These are phyloP conservation scores for Aphaenogaster ashmeadi DNA, from an alignment of 1,140 invertebrate genomes.

Conservation along the genomic window DNA sequence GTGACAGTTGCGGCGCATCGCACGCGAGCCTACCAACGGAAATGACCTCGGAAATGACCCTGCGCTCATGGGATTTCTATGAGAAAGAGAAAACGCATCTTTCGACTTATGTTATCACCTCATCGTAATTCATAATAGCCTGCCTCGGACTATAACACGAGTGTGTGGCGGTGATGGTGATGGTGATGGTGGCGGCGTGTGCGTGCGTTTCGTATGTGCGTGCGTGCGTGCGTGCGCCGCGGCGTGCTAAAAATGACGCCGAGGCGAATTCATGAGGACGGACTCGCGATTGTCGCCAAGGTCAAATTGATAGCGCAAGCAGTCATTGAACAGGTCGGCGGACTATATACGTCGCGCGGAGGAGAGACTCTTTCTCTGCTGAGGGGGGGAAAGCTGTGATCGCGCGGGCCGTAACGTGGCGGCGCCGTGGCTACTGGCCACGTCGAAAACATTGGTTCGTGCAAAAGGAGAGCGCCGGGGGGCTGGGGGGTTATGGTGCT, in stretches of 20 bases:
- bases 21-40: not conserved
- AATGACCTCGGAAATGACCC: not conserved
- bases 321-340: slow-evolving; percentile 57
- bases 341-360: slow-evolving; percentile 44
- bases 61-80: not conserved
- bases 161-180: not conserved
- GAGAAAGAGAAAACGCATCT: slow-evolving; percentile 19
- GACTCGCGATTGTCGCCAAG: slow-evolving; percentile 63
- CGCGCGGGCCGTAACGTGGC: slow-evolving; percentile 65
- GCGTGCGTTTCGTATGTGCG: not conserved
- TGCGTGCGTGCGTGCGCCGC: slow-evolving; percentile 20
- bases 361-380: slow-evolving; percentile 28
- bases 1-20: not conserved
- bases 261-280: slow-evolving; percentile 29
- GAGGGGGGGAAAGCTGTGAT: slow-evolving; percentile 40
- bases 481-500: slow-evolving; percentile 31
- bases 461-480: not conserved
- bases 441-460: slow-evolving; percentile 75
- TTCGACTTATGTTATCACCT: slow-evolving; percentile 57
- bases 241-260: slow-evolving; percentile 37
- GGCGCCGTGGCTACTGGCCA: slow-evolving; percentile 72
- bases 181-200: not conserved
- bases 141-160: slow-evolving; percentile 21
- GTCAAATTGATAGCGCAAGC: slow-evolving; percentile 55
- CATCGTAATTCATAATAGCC: slow-evolving; percentile 57